phyloP scores from a whole-genome alignment of 1,140 invertebrate genomes.

The Ditylenchus dipsaci region DNA sequence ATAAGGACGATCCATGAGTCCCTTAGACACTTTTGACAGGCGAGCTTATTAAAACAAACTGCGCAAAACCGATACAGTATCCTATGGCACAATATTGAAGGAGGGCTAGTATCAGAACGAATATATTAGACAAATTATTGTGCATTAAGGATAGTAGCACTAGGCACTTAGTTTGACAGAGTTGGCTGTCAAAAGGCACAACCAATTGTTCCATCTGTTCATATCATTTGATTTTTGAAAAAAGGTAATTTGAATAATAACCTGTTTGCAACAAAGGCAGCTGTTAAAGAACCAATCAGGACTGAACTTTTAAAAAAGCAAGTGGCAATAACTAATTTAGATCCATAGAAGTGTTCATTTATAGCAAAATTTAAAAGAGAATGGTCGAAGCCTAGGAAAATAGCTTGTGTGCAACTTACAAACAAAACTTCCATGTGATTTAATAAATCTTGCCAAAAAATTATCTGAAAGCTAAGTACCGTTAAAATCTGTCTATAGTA shows the following conservation, averaged over 20 bases:
- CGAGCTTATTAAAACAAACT: not conserved
- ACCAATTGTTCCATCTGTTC: not conserved
- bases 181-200: not conserved
- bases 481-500: too few relatives aligned
- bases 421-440: conserved; percentile 3
- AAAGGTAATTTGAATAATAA: not conserved
- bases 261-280: not conserved
- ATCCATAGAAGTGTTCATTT: not conserved
- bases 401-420: not conserved
- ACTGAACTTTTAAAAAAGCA: not conserved
- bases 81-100: not conserved
- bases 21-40: not conserved
- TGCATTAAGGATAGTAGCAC: not conserved
- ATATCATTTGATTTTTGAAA: too few relatives aligned
- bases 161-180: not conserved
- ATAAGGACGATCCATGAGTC: conserved; percentile 1
- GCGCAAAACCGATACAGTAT: not conserved
- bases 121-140: not conserved
- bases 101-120: not conserved
- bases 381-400: not conserved
- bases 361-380: not conserved
- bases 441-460: too few relatives aligned
- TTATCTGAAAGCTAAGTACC: too few relatives aligned
- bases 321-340: not conserved
- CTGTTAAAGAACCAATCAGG: not conserved